Base-by-base conservation (phyloP, 2,113 vertebrate species). In the Marmota flaviventris region DNA sequence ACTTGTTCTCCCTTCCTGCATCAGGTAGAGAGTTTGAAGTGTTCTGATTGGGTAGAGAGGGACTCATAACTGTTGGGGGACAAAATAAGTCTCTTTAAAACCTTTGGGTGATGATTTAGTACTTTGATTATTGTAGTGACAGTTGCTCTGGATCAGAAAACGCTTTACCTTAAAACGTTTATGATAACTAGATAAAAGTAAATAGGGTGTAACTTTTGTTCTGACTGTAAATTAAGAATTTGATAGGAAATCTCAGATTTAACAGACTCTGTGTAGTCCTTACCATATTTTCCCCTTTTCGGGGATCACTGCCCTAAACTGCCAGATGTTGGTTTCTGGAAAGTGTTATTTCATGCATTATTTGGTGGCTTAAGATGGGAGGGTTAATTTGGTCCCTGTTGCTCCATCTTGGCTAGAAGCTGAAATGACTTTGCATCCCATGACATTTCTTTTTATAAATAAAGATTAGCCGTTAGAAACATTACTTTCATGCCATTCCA, bases 381-480 rank as follows among this genome's bases (percentile, higher is more conserved):
- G 39, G 29, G 48, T 76, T 61, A 17, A 32, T 83, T 92, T 95
- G 22, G 22, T 91, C 27, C 69, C 70, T 78, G 53, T 78, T 88
- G 51, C 3, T 72, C 14, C 11, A 25, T 85, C 32, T 96, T 81
- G 45, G 29, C 39, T 48, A 48, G n/a, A 84, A 96, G 83, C n/a
- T 29, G 17, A 85, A 89, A n/a, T 92, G 78, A 77, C 39, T 81
- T 89, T 37, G 48, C 16, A 69, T 34, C 17, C 39, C 2, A 11
- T 73, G 58, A 72, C n/a, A 4, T 48, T 82, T 82, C 27, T 69
- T 82, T 83, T 79, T 83, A 24, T 70, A 81, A 93, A 56, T 76
- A 85, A 81, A 93, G 27, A 85, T 88, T 72, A 61, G 42, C 82
- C n/a, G 39, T 58, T 85, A 89, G n/a, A 86, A 94, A 53, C 58